Evolutionary conservation across 1,140 invertebrate species (phyloP), one percentile per base, ranked within the genome.

Genomic region (Rhynchophorus ferrugineus): DNA sequence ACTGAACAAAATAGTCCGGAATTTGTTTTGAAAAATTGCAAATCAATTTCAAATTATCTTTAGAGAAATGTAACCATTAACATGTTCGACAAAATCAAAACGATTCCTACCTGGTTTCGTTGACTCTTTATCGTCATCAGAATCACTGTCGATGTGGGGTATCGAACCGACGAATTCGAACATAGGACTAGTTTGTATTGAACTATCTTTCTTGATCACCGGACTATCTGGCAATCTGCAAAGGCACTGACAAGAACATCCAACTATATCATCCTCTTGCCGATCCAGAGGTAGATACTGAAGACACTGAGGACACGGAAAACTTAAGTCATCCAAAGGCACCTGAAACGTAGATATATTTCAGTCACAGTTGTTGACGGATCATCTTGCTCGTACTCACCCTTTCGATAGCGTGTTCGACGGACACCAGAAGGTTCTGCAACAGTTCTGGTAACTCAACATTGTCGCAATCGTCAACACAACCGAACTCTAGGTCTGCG

Each of bases 131-230:
- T 79, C 77, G 44, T 80, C 78, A 61, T 84, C 81, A 53, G 82
- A 81, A 60, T 84, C 82, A 61, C 80, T 82, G 66, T 84, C 82
- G 57, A 84, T 84, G 66, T 84, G 82, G 38, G 77, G 77, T 67
- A 83, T 82, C 50, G 81, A 79, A n/a, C 78, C 78, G 7, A 76
- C 79, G 47, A 82, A 69, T 65, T 82, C 81, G 61, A 82, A 83
- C 63, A 77, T 74, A 14, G 75, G 75, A 60, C 69, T 69, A 42
- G 69, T 70, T 69, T 79, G 65, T 57, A 73, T 55, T n/a, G 63
- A 67, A 49, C 61, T 54, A 59, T 70, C 66, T 65, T 66, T 62
- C 62, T 65, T 63, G 33, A 61, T 47, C 11, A 61, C 41, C 13
- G 56, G 47, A 46, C 38, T 58, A 7, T 61, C 64, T 0, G 57